Conservation (phyloP, 2,797 vertebrate species). For the Enteromius trimaculatus region DNA sequence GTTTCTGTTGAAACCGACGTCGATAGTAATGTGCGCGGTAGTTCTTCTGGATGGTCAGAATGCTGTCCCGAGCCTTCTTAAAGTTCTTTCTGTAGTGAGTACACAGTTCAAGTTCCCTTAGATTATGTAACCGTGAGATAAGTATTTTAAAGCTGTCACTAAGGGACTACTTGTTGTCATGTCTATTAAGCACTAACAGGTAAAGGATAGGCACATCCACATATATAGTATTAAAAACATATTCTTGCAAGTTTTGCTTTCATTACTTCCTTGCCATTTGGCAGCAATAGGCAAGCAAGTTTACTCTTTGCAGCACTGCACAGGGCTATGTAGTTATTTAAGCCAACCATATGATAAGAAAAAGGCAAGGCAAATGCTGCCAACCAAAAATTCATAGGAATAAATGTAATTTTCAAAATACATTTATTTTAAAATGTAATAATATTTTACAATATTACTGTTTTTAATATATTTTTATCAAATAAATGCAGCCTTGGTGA, state of each 20-base stretch:
- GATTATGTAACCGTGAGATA: not conserved
- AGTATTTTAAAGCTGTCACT: not conserved
- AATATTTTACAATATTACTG: not conserved
- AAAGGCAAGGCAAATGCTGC: not conserved
- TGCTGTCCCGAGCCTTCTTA: slow-evolving; percentile 77
- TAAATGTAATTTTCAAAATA: not conserved
- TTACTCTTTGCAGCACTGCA: not conserved
- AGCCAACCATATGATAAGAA: not conserved
- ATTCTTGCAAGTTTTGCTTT: not conserved
- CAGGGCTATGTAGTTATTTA: not conserved
- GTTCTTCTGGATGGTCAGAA: slow-evolving; percentile 87
- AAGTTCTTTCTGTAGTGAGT: slow-evolving; percentile 83
- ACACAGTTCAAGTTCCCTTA: not conserved
- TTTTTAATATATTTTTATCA: not conserved
- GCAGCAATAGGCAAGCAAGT: not conserved
- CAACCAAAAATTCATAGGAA: not conserved
- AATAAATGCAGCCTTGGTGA: not conserved
- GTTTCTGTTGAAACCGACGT: slow-evolving; percentile 74
- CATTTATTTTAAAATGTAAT: not conserved
- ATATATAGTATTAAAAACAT: not conserved
- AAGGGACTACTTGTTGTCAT: not conserved
- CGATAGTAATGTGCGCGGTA: slow-evolving; percentile 82
- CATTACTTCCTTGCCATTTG: not conserved
- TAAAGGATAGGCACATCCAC: not conserved
- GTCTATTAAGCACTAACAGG: not conserved